These are phyloP conservation scores for Anguilla rostrata DNA, from an alignment of 2,113 vertebrate genomes.

Conservation along the genomic window DNA sequence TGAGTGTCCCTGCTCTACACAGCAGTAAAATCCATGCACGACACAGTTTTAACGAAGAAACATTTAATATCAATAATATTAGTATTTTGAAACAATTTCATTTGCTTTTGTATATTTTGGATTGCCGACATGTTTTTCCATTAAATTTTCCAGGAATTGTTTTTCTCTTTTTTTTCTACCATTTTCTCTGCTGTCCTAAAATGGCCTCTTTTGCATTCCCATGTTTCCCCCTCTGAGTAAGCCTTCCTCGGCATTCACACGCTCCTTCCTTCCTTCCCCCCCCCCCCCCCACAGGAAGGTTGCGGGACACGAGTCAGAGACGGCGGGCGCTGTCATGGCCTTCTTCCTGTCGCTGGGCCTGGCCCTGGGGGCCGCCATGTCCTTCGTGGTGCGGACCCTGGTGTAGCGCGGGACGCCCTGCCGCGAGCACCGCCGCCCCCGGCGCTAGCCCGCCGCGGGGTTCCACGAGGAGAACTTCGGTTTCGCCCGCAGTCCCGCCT, in stretches of 20 bases:
- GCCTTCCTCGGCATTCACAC: background rate
- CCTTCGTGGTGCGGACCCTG: conserved; percentile 78
- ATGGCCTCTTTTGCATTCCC: background rate
- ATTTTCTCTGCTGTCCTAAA: too few relatives aligned
- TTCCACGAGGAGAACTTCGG: background rate
- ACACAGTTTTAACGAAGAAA: too few relatives aligned
- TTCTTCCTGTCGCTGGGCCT: conserved; percentile 93
- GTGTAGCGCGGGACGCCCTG: conserved; percentile 62
- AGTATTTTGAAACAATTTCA: too few relatives aligned
- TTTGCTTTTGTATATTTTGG: too few relatives aligned
- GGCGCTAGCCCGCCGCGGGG: background rate
- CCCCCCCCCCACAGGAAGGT: conserved; percentile 80
- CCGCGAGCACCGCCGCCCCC: background rate
- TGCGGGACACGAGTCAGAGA: conserved; percentile 81
- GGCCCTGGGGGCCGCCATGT: conserved; percentile 83
- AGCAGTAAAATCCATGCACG: too few relatives aligned
- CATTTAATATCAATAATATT: too few relatives aligned
- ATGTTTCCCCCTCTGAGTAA: background rate
- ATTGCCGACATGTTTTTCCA: too few relatives aligned
- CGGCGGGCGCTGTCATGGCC: conserved; percentile 91
- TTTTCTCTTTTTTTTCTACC: too few relatives aligned
- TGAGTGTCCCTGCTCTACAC: too few relatives aligned
- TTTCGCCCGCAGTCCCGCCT: too few relatives aligned
- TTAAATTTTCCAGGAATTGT: too few relatives aligned
- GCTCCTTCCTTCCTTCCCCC: background rate